Base-by-base conservation (phyloP, 2,113 vertebrate species). In the Poeciliopsis occidentalis region DNA sequence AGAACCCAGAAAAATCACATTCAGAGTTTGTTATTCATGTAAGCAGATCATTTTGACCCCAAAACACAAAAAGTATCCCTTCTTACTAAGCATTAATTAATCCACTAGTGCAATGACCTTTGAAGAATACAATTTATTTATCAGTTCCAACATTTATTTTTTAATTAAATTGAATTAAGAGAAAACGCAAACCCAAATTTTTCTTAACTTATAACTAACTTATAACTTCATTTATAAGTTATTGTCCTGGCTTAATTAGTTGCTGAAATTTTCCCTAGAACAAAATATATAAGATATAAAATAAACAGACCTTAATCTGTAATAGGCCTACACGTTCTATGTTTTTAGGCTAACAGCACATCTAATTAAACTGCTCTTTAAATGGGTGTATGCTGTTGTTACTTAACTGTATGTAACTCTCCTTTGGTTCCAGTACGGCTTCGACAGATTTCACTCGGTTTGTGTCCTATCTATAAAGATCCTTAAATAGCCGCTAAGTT, bases 401-500 rank as follows among this genome's bases (percentile, higher is more conserved):
- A 13, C 15, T 41, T 51, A 39, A 4, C 31, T 37, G 24, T 17
- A 61, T 37, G 24, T 17, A 61, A 61, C 3, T 26, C 6, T 74
- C 0, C 12, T 29, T 26, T 10, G 44, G 22, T 41, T 0, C 41
- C 37, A 72, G 57, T 65, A 61, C n/a, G 1, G 51, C 54, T 37
- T 31, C 24, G 62, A 24, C 62, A 68, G 41, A 67, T 77, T 70
- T 75, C 61, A 76, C 30, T 76, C 63, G 0, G 60, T 67, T 63
- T 8, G 44, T 26, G 11, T 79, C 71, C 81, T 92, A 92, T 92
- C 91, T 81, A 75, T 4, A 22, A 2, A 65, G 76, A 66, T 1
- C 83, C 64, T 54, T 73, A 91, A 92, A 92, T 91, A 92, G 85
- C 77, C 60, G 4, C 0, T 1, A 13, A 4, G 85, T 76, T 71